A percentile compares a stretch with the other conserved stretches of the same genome.
Conservation (phyloP, 2,113 vertebrate genomes). For the Numida meleagris region DNA sequence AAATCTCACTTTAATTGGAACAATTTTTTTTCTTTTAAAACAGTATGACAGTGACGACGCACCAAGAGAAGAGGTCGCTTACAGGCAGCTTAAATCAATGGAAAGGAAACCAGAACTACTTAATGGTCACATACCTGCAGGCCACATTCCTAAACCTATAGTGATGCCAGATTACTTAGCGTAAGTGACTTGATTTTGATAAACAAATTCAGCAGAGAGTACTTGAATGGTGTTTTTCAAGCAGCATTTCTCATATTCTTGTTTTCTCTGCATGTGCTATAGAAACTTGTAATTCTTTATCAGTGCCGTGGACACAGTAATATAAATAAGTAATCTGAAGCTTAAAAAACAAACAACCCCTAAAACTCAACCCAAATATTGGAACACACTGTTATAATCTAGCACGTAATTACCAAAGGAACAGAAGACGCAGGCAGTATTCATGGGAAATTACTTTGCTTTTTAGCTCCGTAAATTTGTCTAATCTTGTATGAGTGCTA, state of each 20-base stretch:
- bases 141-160: slow-evolving; percentile 94
- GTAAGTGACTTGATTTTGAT: slow-evolving; percentile 79
- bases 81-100: slow-evolving; percentile 59
- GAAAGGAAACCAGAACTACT: slow-evolving; percentile 84
- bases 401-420: not conserved
- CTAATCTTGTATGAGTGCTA: not conserved
- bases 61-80: slow-evolving; percentile 58
- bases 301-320: not conserved
- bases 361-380: not conserved
- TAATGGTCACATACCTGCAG: slow-evolving; percentile 89
- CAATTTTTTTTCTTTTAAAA: not conserved
- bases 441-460: not conserved
- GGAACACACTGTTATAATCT: not conserved
- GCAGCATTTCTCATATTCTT: not conserved
- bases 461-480: not conserved
- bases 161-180: slow-evolving; percentile 93
- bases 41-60: slow-evolving; percentile 67
- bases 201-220: not conserved
- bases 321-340: not conserved
- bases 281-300: not conserved
- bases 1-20: not conserved
- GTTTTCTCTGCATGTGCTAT: not conserved
- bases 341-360: rapidly evolving
- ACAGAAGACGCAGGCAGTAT: not conserved
- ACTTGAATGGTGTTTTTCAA: not conserved